Percentiles rank a stretch among this genome's conserved stretches.
Conservation (phyloP, 2,888 invertebrate species). For the Protonemura montana region DNA sequence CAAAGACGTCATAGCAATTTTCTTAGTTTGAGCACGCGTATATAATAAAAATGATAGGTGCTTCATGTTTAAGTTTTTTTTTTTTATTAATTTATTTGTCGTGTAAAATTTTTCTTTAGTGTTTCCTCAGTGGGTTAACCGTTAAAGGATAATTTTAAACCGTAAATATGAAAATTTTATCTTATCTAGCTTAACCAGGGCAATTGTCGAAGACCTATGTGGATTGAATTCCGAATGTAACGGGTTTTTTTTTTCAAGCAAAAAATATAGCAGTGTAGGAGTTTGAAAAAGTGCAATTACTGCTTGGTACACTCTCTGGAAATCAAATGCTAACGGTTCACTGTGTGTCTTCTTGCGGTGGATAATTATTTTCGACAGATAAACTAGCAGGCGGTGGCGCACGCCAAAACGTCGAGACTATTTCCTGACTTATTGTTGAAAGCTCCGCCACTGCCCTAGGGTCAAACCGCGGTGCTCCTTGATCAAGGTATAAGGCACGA, state of each 20-base stretch:
- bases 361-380: neutral
- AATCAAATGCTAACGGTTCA: neutral
- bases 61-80: neutral
- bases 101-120: neutral
- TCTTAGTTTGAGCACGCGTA: neutral
- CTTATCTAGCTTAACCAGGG: neutral
- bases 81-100: neutral
- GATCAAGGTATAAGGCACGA: neutral
- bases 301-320: neutral
- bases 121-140: neutral
- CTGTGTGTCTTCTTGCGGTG: neutral
- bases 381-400: neutral
- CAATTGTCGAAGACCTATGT: neutral
- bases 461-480: neutral
- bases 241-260: neutral
- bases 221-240: neutral
- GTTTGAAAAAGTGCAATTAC: conserved; percentile 7
- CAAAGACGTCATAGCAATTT: neutral
- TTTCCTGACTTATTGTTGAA: neutral
- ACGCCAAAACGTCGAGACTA: neutral
- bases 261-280: neutral
- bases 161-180: neutral
- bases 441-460: neutral
- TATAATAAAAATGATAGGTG: neutral
- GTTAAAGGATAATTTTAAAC: neutral